Evolutionary conservation across 2,888 invertebrate species (phyloP), one percentile per base, ranked within the genome.

Genomic region (Steinernema carpocapsae): DNA sequence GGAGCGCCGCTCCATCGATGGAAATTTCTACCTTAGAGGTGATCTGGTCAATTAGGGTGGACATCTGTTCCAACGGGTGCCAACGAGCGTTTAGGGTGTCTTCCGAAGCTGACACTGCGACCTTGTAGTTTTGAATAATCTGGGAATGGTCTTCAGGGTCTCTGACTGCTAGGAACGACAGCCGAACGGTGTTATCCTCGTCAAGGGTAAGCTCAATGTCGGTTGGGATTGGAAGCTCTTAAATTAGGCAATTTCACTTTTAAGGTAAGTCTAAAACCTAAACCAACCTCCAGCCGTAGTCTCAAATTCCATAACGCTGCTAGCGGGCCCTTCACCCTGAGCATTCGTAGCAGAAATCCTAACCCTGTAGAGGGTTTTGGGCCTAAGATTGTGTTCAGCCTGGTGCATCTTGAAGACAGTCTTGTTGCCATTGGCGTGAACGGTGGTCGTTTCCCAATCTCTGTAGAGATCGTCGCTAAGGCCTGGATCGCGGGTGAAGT

Each of bases 181-280:
- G 75, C 24, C 76, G 74, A 17, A 80, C 76, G 14, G 79, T 77
- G 64, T 82, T 82, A 48, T 80, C 80, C 0, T 80, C 79, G 0
- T 72, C 56, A 14, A 82, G 75, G 51, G 73, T 71, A 0, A 78
- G 76, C n/a, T 76, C 70, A 6, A 82, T 70, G 71, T 82, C 82
- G 0, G 82, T 82, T 12, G 82, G 80, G 48, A 82, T 80, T 2
- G 82, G 82, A 0, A 82, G 74, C 32, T 79, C 82, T 77, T 73
- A 42, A 37, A 56, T 24, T 72, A 37, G 4, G n/a, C 4, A 37
- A 3, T 42, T 32, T 3, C 2, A 64, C n/a, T 22, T 3, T 70
- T 19, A 52, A 56, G 52, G 10, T 17, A 37, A 51, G 43, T 19
- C 4, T 48, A 48, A 48, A 10, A 10, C 48, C 4, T 48, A 24